Percentiles rank a stretch among this genome's conserved stretches.
Conservation (phyloP, 1,140 invertebrate species). For the Aphelenchoides besseyi region DNA sequence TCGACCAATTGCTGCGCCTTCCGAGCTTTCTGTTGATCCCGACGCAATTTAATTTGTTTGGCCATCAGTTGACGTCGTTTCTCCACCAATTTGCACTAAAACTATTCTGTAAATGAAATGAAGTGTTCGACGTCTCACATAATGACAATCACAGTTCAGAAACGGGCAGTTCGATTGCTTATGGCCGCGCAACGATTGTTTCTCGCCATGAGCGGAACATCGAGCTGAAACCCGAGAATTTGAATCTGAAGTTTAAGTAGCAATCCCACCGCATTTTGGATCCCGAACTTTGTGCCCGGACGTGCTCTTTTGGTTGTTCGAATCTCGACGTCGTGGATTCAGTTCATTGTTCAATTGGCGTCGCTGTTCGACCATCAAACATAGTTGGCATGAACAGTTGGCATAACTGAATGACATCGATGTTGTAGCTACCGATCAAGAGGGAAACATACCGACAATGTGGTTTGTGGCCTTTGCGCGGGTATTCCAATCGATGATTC, state of each 20-base stretch:
- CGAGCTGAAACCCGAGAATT: no score
- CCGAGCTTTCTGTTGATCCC: constrained; percentile 48
- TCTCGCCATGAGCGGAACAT: constrained; percentile 48
- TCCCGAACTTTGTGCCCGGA: constrained; percentile 40
- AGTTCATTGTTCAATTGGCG: constrained; percentile 50
- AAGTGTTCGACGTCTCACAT: constrained; percentile 26
- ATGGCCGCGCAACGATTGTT: constrained; percentile 45
- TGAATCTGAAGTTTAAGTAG: no score
- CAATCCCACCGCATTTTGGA: constrained; percentile 53
- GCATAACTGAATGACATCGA: constrained; percentile 30
- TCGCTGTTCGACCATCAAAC: constrained; percentile 50
- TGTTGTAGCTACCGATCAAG: background rate
- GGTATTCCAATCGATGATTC: constrained; percentile 45
- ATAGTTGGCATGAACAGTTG: constrained; percentile 39
- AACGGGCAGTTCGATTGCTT: constrained; percentile 48
- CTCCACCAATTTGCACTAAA: constrained; percentile 49
- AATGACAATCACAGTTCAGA: constrained; percentile 32
- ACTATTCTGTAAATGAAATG: background rate
- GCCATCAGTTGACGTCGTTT: constrained; percentile 45
- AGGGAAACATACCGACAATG: constrained; percentile 37
- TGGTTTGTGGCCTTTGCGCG: constrained; percentile 51
- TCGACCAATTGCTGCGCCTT: constrained; percentile 25
- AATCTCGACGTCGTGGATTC: constrained; percentile 20
- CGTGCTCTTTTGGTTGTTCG: constrained; percentile 7
- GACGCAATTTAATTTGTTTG: constrained; percentile 46